phyloP scores from a whole-genome alignment of 2,113 vertebrate genomes.

The Poeciliopsis turrubarensis region DNA sequence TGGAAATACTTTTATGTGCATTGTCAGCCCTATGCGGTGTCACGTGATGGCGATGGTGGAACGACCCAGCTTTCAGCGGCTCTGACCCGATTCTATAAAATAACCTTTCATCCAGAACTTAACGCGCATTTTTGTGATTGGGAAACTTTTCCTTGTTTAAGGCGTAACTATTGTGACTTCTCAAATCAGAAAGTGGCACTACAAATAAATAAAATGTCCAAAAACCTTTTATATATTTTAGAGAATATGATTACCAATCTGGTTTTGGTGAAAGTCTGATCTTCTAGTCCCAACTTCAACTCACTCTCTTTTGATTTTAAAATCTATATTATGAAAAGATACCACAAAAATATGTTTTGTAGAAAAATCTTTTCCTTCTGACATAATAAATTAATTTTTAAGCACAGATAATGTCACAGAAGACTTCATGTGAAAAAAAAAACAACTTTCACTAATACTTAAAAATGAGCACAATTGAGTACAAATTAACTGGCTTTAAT shows the following conservation, averaged over 20 bases:
- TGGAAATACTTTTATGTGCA: neutral
- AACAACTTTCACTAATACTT: too few species aligned
- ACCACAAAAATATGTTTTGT: too few species aligned
- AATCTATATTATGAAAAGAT: too few species aligned
- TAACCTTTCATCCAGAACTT: conserved; percentile 15
- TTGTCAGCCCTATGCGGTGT: conserved; percentile 1
- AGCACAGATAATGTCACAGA: too few species aligned
- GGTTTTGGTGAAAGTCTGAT: neutral
- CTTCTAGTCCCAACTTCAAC: neutral
- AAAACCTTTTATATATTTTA: neutral
- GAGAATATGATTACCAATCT: neutral
- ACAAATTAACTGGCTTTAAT: too few species aligned
- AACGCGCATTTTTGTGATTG: neutral
- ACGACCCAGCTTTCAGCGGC: neutral
- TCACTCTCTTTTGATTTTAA: too few species aligned
- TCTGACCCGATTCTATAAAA: conserved; percentile 8
- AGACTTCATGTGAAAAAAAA: too few species aligned
- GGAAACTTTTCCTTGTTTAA: neutral
- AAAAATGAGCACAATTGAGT: too few species aligned
- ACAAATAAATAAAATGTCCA: neutral
- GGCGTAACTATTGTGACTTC: neutral
- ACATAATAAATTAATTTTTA: too few species aligned
- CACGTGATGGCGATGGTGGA: neutral
- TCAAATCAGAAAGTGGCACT: neutral
- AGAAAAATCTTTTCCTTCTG: too few species aligned